Conservation (phyloP, 1,140 invertebrate genomes). For the Radopholus similis region DNA sequence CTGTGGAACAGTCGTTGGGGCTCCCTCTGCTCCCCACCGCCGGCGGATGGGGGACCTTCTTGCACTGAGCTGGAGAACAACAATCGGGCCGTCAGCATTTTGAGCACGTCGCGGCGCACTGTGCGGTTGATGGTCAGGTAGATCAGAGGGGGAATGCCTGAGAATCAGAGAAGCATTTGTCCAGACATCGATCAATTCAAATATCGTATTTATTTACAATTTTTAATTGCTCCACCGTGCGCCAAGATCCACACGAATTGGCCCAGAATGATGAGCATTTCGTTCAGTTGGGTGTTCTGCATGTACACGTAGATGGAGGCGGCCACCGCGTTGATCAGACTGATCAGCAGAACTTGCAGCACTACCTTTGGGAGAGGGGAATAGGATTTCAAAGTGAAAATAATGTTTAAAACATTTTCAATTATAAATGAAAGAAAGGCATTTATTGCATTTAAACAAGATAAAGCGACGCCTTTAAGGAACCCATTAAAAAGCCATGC, state of each 20-base stretch:
- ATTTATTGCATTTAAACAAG: too few relatives aligned
- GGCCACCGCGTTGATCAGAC: conserved; percentile 23
- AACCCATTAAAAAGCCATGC: too few relatives aligned
- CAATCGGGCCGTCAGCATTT: not conserved
- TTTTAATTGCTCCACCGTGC: conserved; percentile 23
- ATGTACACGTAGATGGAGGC: conserved; percentile 27
- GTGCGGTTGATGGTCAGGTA: conserved; percentile 13
- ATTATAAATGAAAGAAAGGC: too few relatives aligned
- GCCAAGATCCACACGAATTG: conserved; percentile 19
- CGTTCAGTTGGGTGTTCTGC: conserved; percentile 17
- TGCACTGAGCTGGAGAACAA: not conserved
- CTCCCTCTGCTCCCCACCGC: too few relatives aligned
- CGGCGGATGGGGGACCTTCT: not conserved
- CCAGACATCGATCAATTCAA: too few relatives aligned
- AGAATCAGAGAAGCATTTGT: too few relatives aligned
- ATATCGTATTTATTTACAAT: too few relatives aligned
- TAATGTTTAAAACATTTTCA: too few relatives aligned
- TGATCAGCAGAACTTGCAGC: conserved; percentile 27
- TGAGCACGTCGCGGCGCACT: conserved; percentile 15
- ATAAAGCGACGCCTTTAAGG: too few relatives aligned
- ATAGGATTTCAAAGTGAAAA: too few relatives aligned
- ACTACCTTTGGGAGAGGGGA: conserved; percentile 7
- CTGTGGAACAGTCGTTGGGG: not conserved
- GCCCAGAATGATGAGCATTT: conserved; percentile 23
- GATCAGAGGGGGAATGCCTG: conserved; percentile 11